Evolutionary conservation across 2,113 vertebrate species (phyloP), one percentile per base, ranked within the genome.

Genomic region (Channa maculata): DNA sequence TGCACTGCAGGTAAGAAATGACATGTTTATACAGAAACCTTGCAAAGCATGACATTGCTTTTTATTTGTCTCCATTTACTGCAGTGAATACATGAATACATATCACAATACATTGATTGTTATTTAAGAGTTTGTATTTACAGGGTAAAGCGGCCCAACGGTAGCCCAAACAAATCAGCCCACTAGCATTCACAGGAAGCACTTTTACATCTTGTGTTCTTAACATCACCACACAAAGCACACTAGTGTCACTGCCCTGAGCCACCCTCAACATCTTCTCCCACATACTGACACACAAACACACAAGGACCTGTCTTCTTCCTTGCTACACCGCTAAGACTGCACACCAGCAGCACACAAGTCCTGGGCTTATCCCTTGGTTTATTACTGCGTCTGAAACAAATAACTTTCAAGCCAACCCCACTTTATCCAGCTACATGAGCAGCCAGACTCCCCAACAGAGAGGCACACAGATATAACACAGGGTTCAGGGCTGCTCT

Each of bases 1-100:
- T 99, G 41, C 98, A 99, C 82, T 99, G 98, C 96, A 99, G 98
- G 98, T 99, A 92, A 92, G 94, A 81, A 80, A 71, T 78, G 58
- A 77, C 66, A 67, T 34, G 62, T 59, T 46, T 50, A 76, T 57
- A 55, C 33, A 14, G 53, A 84, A 76, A 87, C 61, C 81, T 77
- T 71, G 54, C 69, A 33, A 80, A 83, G 88, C 86, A 87, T 90
- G 80, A 90, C 87, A 89, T 85, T 80, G 78, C 82, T 84, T 89
- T 76, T 61, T 24, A 24, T 61, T 62, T 62, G 61, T 76, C 86
- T 85, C 82, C 70, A 84, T 86, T 88, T 84, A 62, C 77, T 74
- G n/a, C 71, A 73, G 89, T 85, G 86, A 85, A 91, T 88, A 87
- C 72, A 90, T 87, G 79, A 90, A 90, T 86, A 76, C 68, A 75